phyloP scores from a whole-genome alignment of 1,140 invertebrate species.

The Megalonaias nervosa region DNA sequence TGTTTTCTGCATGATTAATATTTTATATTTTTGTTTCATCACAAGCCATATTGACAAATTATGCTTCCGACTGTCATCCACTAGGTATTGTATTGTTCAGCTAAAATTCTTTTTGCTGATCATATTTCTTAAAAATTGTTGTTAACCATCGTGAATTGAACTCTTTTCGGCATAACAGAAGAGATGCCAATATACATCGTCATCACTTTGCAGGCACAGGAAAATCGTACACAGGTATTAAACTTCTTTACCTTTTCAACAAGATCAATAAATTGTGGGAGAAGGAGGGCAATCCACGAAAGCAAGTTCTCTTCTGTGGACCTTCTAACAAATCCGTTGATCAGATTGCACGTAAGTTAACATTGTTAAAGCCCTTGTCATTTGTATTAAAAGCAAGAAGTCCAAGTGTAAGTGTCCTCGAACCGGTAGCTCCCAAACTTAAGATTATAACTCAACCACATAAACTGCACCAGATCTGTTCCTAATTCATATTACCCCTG shows the following conservation, averaged over 20 bases:
- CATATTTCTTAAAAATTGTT: background rate
- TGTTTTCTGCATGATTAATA: too few relatives aligned
- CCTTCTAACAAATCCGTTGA: slow-evolving; percentile 57
- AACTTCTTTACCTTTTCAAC: slow-evolving; percentile 50
- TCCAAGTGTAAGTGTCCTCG: too few relatives aligned
- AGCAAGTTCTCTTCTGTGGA: slow-evolving; percentile 54
- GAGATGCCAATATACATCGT: too few relatives aligned
- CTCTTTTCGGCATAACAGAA: background rate
- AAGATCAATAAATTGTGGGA: slow-evolving; percentile 42
- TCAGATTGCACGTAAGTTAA: slow-evolving; percentile 42
- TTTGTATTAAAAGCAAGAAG: background rate
- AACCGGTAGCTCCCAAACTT: too few relatives aligned
- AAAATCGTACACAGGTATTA: slow-evolving; percentile 58
- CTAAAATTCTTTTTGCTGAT: background rate
- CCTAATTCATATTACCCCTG: too few relatives aligned
- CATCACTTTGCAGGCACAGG: slow-evolving; percentile 48
- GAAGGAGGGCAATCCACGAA: slow-evolving; percentile 22
- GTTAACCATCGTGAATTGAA: background rate
- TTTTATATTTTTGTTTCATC: background rate
- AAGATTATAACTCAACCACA: too few relatives aligned
- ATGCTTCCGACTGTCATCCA: background rate
- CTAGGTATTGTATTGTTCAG: background rate
- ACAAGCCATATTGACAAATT: background rate
- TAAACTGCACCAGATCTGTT: too few relatives aligned
- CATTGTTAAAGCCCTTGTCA: background rate